phyloP scores from a whole-genome alignment of 2,888 invertebrate genomes.

The Gerris lacustris region DNA sequence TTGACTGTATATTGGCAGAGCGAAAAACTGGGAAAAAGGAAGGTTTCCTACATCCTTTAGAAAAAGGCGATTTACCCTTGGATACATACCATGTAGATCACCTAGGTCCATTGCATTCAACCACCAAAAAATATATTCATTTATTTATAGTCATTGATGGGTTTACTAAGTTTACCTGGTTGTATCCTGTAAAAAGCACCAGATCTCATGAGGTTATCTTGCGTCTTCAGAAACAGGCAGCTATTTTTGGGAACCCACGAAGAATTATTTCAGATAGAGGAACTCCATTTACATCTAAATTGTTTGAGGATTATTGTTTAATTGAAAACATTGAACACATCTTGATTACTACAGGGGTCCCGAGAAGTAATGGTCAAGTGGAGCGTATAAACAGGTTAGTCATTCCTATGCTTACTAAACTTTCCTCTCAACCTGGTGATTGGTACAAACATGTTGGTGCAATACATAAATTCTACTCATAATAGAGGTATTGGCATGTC shows the following conservation, averaged over 20 bases:
- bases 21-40: not conserved
- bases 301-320: not conserved
- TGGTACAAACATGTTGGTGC: no score
- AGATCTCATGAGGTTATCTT: constrained; percentile 9
- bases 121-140: not conserved
- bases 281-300: constrained; percentile 1
- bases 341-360: constrained; percentile 3
- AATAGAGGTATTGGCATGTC: no score
- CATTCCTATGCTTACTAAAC: constrained; percentile 10
- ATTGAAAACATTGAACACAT: not conserved
- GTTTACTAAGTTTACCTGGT: constrained; percentile 1
- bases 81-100: constrained; percentile 9
- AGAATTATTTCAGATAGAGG: constrained; percentile 4
- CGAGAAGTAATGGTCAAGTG: constrained; percentile 6
- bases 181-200: not conserved
- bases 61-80: constrained; percentile 11
- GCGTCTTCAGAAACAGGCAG: not conserved
- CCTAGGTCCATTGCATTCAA: not conserved
- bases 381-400: constrained; percentile 7
- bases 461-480: no score
- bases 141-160: constrained; percentile 7
- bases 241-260: not conserved
- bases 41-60: constrained; percentile 2
- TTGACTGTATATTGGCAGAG: constrained; percentile 9
- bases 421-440: not conserved